These are phyloP conservation scores for Erannis defoliaria DNA, from an alignment of 2,888 invertebrate genomes.

Conservation along the genomic window DNA sequence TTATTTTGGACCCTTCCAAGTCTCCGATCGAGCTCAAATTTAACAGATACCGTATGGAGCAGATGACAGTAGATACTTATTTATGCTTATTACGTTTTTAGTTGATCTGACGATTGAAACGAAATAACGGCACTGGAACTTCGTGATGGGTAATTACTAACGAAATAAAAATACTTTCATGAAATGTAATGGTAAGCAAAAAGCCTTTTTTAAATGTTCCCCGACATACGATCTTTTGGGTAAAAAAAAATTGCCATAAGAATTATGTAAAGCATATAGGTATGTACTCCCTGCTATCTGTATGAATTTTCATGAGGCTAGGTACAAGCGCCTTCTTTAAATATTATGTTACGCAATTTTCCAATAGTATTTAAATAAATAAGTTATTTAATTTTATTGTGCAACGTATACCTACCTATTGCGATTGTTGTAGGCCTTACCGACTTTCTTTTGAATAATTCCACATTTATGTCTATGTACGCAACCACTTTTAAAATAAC, in stretches of 20 bases:
- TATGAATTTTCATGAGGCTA: slow-evolving; percentile 20
- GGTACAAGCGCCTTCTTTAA: slow-evolving; percentile 2
- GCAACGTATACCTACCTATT: slow-evolving; percentile 14
- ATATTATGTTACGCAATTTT: slow-evolving; percentile 17
- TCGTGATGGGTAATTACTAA: no score
- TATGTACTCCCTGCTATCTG: slow-evolving; percentile 5
- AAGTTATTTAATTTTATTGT: slow-evolving; percentile 28
- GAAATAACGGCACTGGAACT: no score
- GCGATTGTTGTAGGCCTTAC: slow-evolving; percentile 22
- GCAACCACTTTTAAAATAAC: slow-evolving; percentile 52
- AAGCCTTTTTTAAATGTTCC: no score
- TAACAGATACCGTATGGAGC: no score
- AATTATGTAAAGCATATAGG: slow-evolving; percentile 2
- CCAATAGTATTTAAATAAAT: slow-evolving; percentile 31
- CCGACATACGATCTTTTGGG: background rate
- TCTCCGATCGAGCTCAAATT: no score
- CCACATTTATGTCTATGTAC: slow-evolving; percentile 30
- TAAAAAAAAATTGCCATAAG: slow-evolving; percentile 1
- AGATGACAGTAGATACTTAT: no score
- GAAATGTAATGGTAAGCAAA: no score
- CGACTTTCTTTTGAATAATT: slow-evolving; percentile 36
- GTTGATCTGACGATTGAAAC: no score
- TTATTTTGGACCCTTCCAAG: no score
- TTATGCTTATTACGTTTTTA: no score
- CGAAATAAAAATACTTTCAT: no score